Conservation (phyloP, 2,888 invertebrate species). For the Parnassius smintheus region DNA sequence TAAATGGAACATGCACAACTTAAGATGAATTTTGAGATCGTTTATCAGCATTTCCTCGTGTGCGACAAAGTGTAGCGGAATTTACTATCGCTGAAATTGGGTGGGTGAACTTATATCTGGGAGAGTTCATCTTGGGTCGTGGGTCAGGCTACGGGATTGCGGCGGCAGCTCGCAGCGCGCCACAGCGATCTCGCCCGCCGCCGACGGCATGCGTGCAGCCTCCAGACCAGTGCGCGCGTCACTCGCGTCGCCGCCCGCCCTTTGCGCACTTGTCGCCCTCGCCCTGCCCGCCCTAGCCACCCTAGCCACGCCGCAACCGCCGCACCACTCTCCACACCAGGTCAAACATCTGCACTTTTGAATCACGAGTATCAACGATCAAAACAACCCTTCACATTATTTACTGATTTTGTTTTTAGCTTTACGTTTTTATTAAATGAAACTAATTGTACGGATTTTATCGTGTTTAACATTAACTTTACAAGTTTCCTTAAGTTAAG, state of each 20-base stretch:
- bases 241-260: conserved; percentile 9
- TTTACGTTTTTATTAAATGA: too few relatives aligned
- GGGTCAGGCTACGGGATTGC: conserved; percentile 67
- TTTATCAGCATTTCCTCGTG: conserved; percentile 52
- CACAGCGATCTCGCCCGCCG: conserved; percentile 57
- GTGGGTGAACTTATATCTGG: conserved; percentile 76
- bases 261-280: conserved; percentile 19
- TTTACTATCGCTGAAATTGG: conserved; percentile 71
- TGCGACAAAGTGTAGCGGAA: conserved; percentile 51
- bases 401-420: too few relatives aligned
- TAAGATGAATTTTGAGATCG: conserved; percentile 34
- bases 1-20: conserved; percentile 23
- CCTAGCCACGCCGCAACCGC: neutral
- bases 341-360: conserved; percentile 4
- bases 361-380: too few relatives aligned
- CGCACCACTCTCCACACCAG: neutral
- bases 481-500: too few relatives aligned
- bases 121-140: conserved; percentile 64
- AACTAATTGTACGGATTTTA: too few relatives aligned
- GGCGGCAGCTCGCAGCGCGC: conserved; percentile 40
- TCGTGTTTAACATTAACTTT: too few relatives aligned
- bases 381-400: too few relatives aligned
- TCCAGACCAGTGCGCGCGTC: conserved; percentile 31
- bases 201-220: conserved; percentile 60
- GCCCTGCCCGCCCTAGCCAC: conserved; percentile 22